Base-by-base conservation (phyloP, 1,140 invertebrate genomes). In the Brachionus rubens region DNA sequence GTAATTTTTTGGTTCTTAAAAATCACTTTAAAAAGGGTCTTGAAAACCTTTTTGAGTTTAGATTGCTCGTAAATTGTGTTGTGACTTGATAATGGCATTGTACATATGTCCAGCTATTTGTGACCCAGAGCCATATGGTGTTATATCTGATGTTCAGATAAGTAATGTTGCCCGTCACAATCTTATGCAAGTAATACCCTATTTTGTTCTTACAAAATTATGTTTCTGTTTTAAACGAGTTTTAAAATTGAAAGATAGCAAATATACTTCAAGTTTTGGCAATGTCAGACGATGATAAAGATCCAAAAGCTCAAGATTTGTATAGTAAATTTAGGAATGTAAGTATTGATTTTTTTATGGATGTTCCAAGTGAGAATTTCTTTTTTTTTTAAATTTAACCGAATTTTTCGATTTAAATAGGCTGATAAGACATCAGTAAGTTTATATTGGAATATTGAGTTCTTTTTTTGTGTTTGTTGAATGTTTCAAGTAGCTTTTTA, bases 81-180 rank as follows among this genome's bases (percentile, higher is more conserved):
- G 92, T 0, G 94, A 98, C 82, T 85, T 98, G 19, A 90, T 98
- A 10, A 93, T 98, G 82, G 92, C 91, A 1, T 89, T 92, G 79
- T 97, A 97, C 79, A 92, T 98, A 76, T 98, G 95, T 81, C 93
- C 94, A 7, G 95, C 94, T 0, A 93, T 98, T 50, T 91, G 95
- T 28, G 93, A 96, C 86, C 95, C 96, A 0, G 95, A 98, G 84
- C 90, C 92, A 0, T 91, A 94, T 83, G 94, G 94, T n/a, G 92
- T 98, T 52, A 92, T 91, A 0, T 83, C 84, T 6, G 94, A 96
- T 81, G 91, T 91, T 0, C 91, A 92, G n/a, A 92, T 98, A 36
- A 93, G 91, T 72, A 89, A 92, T 78, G 89, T 94, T 40, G 92
- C 92, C 4, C 85, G 93, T 26, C 94, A 93, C 82, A 97, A 97